Percentiles rank a stretch among this genome's conserved stretches.
These are phyloP conservation scores for Dendrocincla fuliginosa DNA, from an alignment of 2,797 vertebrate genomes.

Conservation along the genomic window DNA sequence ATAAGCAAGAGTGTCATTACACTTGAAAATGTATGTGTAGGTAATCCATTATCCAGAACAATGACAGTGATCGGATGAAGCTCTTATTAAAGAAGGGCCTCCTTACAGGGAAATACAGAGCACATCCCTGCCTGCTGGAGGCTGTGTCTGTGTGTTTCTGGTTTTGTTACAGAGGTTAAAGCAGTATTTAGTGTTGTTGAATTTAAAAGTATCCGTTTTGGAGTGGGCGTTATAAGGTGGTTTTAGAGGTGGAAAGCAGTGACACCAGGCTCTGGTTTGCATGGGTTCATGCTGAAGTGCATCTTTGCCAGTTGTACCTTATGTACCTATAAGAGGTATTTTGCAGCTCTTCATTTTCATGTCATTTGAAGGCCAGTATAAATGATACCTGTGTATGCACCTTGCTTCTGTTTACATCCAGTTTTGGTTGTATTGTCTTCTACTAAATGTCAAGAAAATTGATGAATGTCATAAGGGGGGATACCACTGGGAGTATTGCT, in stretches of 20 bases:
- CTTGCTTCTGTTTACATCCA: conserved; percentile 2
- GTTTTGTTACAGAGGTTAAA: not conserved
- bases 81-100: conserved; percentile 70
- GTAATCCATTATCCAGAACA: conserved; percentile 81
- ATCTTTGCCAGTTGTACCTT: not conserved
- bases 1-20: conserved; percentile 85
- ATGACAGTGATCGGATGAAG: conserved; percentile 76
- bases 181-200: not conserved
- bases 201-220: not conserved
- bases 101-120: conserved; percentile 37
- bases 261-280: not conserved
- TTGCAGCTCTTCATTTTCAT: conserved; percentile 29
- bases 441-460: conserved; percentile 1
- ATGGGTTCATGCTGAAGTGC: not conserved
- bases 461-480: not conserved
- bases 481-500: not conserved
- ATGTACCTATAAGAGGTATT: not conserved
- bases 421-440: not conserved
- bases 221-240: not conserved
- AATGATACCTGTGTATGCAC: not conserved
- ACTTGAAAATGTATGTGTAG: conserved; percentile 84
- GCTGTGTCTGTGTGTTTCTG: not conserved
- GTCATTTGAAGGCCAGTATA: not conserved
- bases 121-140: conserved; percentile 24
- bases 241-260: not conserved